Evolutionary conservation across 2,797 vertebrate genomes (phyloP).

Genomic region (Hypotaenidia philippensis): DNA sequence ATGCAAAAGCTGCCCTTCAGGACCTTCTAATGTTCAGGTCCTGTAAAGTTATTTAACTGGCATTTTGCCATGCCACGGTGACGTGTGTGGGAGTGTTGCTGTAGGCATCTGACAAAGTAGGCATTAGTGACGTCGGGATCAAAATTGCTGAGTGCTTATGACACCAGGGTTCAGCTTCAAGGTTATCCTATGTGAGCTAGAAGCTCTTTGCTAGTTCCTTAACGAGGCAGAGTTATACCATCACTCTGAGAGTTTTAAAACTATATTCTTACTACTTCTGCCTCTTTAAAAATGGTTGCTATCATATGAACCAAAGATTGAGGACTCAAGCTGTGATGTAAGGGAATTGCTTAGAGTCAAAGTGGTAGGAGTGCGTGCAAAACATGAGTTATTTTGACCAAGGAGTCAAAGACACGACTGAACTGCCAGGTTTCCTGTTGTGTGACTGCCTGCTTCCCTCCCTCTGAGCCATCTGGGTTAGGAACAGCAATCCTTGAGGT

Average conservation of each 20-base stretch:
- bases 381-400: not conserved
- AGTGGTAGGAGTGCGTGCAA: not conserved
- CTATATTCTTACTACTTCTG: not conserved
- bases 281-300: not conserved
- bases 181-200: not conserved
- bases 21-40: not conserved
- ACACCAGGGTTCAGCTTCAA: constrained; percentile 5
- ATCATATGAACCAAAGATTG: not conserved
- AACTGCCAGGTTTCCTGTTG: not conserved
- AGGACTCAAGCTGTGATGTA: not conserved
- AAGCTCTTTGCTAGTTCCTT: not conserved
- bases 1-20: not conserved
- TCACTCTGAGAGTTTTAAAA: not conserved
- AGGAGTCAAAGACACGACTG: not conserved
- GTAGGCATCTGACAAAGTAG: not conserved
- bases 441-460: not conserved
- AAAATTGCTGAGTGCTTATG: not conserved
- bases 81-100: not conserved
- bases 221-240: not conserved
- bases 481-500: not conserved
- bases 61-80: not conserved
- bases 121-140: not conserved
- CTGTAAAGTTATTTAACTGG: not conserved
- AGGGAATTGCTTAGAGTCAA: not conserved
- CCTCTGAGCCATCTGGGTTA: not conserved